Evolutionary conservation across 2,888 invertebrate species (phyloP).

Genomic region (Melinaea marsaeus): DNA sequence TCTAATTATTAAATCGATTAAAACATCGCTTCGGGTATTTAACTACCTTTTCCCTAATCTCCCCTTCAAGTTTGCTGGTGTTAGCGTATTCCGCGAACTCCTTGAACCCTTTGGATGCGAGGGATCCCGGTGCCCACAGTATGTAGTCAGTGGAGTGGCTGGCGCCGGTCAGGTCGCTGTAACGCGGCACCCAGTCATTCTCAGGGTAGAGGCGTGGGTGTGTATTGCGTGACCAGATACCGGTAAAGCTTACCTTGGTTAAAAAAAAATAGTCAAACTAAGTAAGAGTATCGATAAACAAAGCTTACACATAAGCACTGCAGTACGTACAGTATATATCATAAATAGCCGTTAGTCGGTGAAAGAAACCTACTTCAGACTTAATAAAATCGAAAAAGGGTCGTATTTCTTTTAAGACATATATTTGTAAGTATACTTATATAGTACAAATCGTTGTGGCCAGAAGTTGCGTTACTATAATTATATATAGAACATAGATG

Average conservation of each 20-base stretch:
- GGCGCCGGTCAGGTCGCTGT: conserved; percentile 64
- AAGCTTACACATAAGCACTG: no score
- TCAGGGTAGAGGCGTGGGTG: conserved; percentile 63
- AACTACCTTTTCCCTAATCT: conserved; percentile 60
- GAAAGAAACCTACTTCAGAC: no score
- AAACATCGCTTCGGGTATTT: no score
- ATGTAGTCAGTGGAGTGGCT: conserved; percentile 58
- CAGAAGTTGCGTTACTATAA: no score
- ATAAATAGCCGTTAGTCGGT: no score
- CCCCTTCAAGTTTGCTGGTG: conserved; percentile 56
- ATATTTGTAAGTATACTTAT: no score
- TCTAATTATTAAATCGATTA: no score
- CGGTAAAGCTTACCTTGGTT: conserved; percentile 57
- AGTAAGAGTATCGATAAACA: not conserved
- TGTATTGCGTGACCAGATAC: conserved; percentile 67
- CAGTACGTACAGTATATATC: no score
- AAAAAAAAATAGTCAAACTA: not conserved
- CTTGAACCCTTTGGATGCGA: conserved; percentile 57
- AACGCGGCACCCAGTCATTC: conserved; percentile 64
- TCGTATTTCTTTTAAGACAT: no score
- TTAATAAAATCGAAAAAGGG: no score
- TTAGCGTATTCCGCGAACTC: conserved; percentile 65
- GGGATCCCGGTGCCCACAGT: conserved; percentile 59
- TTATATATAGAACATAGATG: no score
- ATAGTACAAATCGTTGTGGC: no score